Base-by-base conservation (phyloP, 2,797 vertebrate species). In the Meda fulgida region DNA sequence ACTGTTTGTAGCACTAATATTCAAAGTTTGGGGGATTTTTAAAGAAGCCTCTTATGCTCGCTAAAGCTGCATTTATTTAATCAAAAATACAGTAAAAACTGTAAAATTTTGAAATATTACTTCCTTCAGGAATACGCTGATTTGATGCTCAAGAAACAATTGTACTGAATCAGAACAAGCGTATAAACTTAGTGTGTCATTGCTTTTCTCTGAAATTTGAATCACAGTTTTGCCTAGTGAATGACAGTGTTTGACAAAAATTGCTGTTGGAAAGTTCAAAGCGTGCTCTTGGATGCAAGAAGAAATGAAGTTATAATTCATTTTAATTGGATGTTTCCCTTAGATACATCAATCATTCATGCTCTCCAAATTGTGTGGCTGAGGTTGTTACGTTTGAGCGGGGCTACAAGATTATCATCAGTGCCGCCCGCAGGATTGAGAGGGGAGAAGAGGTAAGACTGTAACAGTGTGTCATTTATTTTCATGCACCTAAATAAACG, bases 271-370 rank as follows among this genome's bases (percentile, higher is more conserved):
- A 78, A 55, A 58, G 7, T 58, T 38, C 26, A 67, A 23, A 51
- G 19, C 2, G 7, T 16, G 46, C 43, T 36, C 2, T 26, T 2
- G 38, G 16, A 66, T 21, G 14, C n/a, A 34, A 36, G 14, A 38
- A 18, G 23, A 13, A 53, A 26, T 69, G 0, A 58, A 81, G 36
- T 55, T 26, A 29, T 31, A 38, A 65, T 76, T 69, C 0, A 58
- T 18, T 43, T 46, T 4, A 69, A 53, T 38, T 40, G 55, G 6
- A 70, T 84, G 58, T 46, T 43, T 71, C 19, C 23, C 16, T 0
- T 76, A 99, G 98, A 89, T 99, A 99, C 72, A 98, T 99, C 92
- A 99, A 99, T 94, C 98, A 99, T 91, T 99, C 98, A 2, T 99
- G 98, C 91, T 96, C 95, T 0, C 97, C 98, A 0, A 99, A 99